Base-by-base conservation (phyloP, 2,797 vertebrate species). In the Microctenopoma stevenorrisi region DNA sequence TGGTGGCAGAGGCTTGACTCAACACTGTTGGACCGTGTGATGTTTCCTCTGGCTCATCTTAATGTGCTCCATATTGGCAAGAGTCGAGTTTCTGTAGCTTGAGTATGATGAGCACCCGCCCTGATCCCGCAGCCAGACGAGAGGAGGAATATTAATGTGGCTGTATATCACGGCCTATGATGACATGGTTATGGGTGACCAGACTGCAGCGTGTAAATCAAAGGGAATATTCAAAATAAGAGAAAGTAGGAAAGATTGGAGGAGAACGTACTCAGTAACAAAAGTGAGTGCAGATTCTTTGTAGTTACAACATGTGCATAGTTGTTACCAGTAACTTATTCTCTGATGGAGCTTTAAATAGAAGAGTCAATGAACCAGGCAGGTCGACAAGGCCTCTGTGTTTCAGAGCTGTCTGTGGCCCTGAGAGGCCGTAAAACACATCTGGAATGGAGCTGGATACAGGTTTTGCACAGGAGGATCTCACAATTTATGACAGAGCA, bases 341-440 rank as follows among this genome's bases (percentile, higher is more conserved):
- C 26, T 50, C 11, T 58, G 54, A 71, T 68, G 40, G 65, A 65
- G 52, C 13, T 26, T 64, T 72, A 44, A 62, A 12, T 30, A 30
- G 46, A 62, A n/a, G 38, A 74, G 65, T 72, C 55, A 59, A 25
- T 71, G 66, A 78, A 54, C 44, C 63, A 28, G 18, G 74, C 64
- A 50, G 42, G 47, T 74, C 26, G 1, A 59, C 35, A 25, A 69
- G 64, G 33, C 18, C 47, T 63, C 55, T 44, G 64, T 6, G 22
- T 68, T 50, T 77, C 55, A 46, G 58, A 18, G 46, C 55, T 78
- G 66, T 74, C 66, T 64, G 53, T 43, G 78, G 59, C 83, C 66
- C 59, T 66, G 72, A 89, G 84, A 82, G 71, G 72, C 81, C 7
- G 13, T 88, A 84, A 88, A 88, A 72, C 85, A 89, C 89, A 93